Evolutionary conservation across 2,797 vertebrate species (phyloP).

Genomic region (Anguilla megastoma): DNA sequence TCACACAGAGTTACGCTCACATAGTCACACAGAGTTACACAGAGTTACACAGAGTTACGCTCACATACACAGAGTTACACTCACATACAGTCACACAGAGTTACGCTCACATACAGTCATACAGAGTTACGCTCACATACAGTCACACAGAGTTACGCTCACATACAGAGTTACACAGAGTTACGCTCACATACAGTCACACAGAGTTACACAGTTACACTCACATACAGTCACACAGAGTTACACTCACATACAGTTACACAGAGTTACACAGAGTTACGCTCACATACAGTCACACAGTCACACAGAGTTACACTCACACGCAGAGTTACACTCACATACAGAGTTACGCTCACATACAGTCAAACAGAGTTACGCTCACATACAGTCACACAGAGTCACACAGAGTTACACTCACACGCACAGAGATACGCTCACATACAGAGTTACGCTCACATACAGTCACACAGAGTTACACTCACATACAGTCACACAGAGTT

Average conservation of each 20-base stretch:
- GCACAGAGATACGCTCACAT: background rate
- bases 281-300: background rate
- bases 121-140: background rate
- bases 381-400: background rate
- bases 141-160: background rate
- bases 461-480: no score
- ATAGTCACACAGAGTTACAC: no score
- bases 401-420: no score
- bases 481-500: no score
- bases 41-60: no score
- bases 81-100: background rate
- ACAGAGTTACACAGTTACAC: background rate
- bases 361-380: background rate
- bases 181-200: background rate
- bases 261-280: background rate
- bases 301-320: background rate
- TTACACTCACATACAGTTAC: conserved; percentile 26
- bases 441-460: background rate
- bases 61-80: background rate
- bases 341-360: background rate
- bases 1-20: background rate
- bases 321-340: conserved; percentile 20
- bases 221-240: background rate
- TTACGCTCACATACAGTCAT: background rate
- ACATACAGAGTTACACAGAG: background rate